phyloP scores from a whole-genome alignment of 2,797 vertebrate genomes.

The Salmo trutta region DNA sequence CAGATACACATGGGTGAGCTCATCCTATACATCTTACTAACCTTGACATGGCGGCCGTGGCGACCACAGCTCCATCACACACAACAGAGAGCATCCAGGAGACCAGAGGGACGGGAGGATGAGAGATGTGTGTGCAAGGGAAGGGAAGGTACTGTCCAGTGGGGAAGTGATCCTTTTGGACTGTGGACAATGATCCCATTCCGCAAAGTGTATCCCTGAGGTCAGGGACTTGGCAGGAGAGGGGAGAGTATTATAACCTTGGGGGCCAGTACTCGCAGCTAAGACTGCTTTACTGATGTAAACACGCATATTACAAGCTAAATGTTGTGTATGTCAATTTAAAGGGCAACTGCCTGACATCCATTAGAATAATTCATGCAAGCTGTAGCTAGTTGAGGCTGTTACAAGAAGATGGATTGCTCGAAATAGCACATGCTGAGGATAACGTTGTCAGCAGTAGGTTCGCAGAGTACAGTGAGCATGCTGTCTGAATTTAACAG shows the following conservation, averaged over 20 bases:
- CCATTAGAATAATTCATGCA: not conserved
- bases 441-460: no score
- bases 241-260: not conserved
- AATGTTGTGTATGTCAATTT: not conserved
- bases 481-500: no score
- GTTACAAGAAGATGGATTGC: not conserved
- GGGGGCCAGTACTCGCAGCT: not conserved
- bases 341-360: not conserved
- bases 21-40: not conserved
- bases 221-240: not conserved
- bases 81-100: not conserved
- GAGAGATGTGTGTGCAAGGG: not conserved
- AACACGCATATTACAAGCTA: not conserved
- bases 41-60: no score
- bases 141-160: not conserved
- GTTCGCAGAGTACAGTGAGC: no score
- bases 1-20: not conserved
- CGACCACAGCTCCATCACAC: not conserved
- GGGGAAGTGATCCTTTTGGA: not conserved
- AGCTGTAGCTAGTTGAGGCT: not conserved
- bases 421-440: no score
- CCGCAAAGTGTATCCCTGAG: not conserved
- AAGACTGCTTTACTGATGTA: not conserved
- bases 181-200: not conserved
- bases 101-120: not conserved